Base-by-base conservation (phyloP, 2,888 invertebrate species). In the Ormia ochracea region DNA sequence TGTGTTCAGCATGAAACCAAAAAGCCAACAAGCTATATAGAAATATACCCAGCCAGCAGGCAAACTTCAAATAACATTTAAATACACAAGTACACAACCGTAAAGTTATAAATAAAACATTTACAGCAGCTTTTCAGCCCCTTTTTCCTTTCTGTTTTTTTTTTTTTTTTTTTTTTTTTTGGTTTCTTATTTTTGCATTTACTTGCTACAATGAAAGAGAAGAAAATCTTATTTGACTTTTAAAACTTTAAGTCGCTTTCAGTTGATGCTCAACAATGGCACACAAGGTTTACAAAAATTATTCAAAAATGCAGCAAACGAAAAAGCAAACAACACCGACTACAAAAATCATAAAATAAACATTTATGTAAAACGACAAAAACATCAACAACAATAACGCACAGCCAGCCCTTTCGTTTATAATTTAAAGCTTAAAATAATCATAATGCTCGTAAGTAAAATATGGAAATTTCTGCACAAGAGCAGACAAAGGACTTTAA, bases 161-260 rank as follows among this genome's bases (percentile, higher is more conserved):
- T n/a, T n/a, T n/a, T 31, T 50, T 65, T 21, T 21, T 14, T 9
- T 23, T n/a, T 31, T 50, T 65, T 21, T 21, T 14, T 9, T 23
- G n/a, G 33, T 43, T 28, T 12, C 65, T 38, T 12, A 19, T 31
- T 12, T 26, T 10, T 50, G 19, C 19, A n/a, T 26, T 38, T 10
- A 17, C 1, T 26, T 28, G 38, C 2, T n/a, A 21, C 28, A 41
- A 33, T n/a, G n/a, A 17, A 17, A 52, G n/a, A 31, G 10, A 23
- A 21, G 41, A 63, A 63, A 63, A 63, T 10, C 69, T 41, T 63
- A 70, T 77, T 77, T 77, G 76, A 77, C 76, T 77, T 77, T 77
- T 70, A 70, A 77, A 77, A 76, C 54, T 69, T 45, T 36, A 31
- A 52, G 52, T 54, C 41, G 50, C 17, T 52, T 66, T 41, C 52